A percentile compares a stretch with the other conserved stretches of the same genome.
These are phyloP conservation scores for Platyura marginata DNA, from an alignment of 1,140 invertebrate species.

Conservation along the genomic window DNA sequence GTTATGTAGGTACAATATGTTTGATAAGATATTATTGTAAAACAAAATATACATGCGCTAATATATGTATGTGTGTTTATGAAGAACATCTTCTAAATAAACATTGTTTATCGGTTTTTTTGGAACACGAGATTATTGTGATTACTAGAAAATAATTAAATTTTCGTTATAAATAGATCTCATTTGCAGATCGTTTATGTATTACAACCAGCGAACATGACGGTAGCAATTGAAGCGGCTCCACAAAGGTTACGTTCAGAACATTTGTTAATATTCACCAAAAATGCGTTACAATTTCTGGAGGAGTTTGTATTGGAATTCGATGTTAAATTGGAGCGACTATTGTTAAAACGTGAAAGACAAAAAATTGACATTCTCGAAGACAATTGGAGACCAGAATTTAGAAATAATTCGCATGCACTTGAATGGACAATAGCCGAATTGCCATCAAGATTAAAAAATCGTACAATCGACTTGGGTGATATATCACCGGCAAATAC, in stretches of 20 bases:
- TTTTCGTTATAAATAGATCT: too few species aligned
- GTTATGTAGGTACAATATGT: too few species aligned
- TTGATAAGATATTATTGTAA: too few species aligned
- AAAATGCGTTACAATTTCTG: conserved; percentile 25
- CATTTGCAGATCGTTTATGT: too few species aligned
- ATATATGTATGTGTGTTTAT: too few species aligned
- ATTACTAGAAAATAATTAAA: too few species aligned
- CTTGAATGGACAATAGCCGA: background rate
- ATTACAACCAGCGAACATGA: too few species aligned
- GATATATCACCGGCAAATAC: conserved; percentile 37
- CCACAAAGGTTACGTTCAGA: conserved; percentile 28
- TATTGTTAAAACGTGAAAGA: conserved; percentile 10
- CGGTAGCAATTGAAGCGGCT: conserved; percentile 23
- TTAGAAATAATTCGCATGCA: background rate
- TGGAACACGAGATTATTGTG: too few species aligned
- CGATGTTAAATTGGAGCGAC: conserved; percentile 23
- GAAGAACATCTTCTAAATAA: too few species aligned
- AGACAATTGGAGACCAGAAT: background rate
- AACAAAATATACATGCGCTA: too few species aligned
- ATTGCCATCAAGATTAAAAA: background rate
- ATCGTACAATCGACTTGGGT: conserved; percentile 35
- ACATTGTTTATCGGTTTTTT: too few species aligned
- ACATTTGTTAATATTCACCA: conserved; percentile 26
- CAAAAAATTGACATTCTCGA: background rate
- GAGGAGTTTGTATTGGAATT: conserved; percentile 25